Conservation (phyloP, 2,797 vertebrate species). For the Mionectes olivaceus region DNA sequence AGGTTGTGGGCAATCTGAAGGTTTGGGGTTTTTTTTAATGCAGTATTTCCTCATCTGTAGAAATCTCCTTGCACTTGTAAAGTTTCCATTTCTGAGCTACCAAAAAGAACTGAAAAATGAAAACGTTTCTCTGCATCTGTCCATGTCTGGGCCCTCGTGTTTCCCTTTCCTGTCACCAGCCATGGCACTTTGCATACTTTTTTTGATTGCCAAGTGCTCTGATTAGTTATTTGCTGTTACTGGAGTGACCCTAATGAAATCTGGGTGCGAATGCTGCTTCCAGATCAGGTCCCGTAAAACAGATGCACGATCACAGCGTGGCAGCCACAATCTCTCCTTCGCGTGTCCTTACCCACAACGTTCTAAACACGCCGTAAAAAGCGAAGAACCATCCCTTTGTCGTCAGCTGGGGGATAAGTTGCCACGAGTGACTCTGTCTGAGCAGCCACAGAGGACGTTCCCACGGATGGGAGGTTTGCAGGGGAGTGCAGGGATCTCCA, state of each 20-base stretch:
- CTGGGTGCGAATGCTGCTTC: not conserved
- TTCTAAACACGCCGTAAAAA: too few species aligned
- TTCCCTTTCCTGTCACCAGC: not conserved
- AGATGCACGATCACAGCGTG: not conserved
- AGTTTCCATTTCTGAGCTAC: not conserved
- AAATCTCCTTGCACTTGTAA: not conserved
- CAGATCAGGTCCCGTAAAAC: not conserved
- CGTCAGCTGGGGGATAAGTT: fast-evolving
- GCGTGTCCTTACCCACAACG: fast-evolving
- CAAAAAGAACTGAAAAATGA: not conserved
- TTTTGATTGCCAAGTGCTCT: not conserved
- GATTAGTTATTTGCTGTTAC: not conserved
- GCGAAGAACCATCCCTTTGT: not conserved
- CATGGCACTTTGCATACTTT: not conserved
- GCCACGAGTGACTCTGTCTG: fast-evolving
- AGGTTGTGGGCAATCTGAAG: not conserved
- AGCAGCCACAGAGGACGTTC: not conserved
- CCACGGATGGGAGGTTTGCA: fast-evolving
- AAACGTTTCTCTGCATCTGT: not conserved
- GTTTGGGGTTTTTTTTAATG: not conserved
- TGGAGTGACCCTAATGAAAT: not conserved
- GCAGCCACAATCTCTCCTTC: not conserved
- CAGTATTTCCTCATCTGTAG: not conserved
- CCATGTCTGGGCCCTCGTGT: not conserved
- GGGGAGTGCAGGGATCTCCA: not conserved